A percentile compares a stretch with the other conserved stretches of the same genome.
Evolutionary conservation across 1,140 invertebrate species (phyloP).

Genomic region (Notospermus geniculatus): DNA sequence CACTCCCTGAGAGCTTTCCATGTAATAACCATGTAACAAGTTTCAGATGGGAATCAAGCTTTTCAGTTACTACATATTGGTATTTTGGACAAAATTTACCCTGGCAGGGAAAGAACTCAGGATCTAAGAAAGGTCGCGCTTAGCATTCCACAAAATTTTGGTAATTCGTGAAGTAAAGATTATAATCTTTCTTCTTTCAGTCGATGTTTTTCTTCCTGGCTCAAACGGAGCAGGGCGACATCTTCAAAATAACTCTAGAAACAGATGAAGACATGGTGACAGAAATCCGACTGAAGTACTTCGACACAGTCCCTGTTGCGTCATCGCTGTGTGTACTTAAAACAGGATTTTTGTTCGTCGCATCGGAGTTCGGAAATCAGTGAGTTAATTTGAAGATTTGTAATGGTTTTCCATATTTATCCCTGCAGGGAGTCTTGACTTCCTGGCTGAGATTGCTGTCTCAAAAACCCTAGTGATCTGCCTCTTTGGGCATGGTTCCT

Average conservation of each 20-base stretch:
- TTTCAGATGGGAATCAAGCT: too few relatives aligned
- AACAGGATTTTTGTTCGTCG: conserved; percentile 98
- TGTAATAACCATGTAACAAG: too few relatives aligned
- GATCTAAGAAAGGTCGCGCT: too few relatives aligned
- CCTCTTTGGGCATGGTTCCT: too few relatives aligned
- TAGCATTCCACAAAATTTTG: too few relatives aligned
- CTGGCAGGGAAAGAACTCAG: too few relatives aligned
- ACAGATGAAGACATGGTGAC: conserved; percentile 97
- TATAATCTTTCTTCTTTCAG: conserved; percentile 38
- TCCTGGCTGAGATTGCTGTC: too few relatives aligned
- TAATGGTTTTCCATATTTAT: not conserved
- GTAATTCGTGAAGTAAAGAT: not conserved
- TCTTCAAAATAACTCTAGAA: conserved; percentile 77
- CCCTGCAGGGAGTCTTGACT: not conserved
- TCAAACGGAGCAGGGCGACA: conserved; percentile 76
- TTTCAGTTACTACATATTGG: too few relatives aligned
- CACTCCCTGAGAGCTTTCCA: too few relatives aligned
- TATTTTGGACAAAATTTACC: too few relatives aligned
- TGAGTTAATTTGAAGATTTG: conserved; percentile 64
- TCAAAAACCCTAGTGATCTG: too few relatives aligned
- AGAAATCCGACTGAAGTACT: conserved; percentile 98
- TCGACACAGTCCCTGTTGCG: conserved; percentile 97
- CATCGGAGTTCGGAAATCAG: conserved; percentile 99
- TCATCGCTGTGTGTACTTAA: conserved; percentile 96
- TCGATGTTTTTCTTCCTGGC: conserved; percentile 92